These are phyloP conservation scores for Ectobius pallidus DNA, from an alignment of 2,888 invertebrate species.

Conservation along the genomic window DNA sequence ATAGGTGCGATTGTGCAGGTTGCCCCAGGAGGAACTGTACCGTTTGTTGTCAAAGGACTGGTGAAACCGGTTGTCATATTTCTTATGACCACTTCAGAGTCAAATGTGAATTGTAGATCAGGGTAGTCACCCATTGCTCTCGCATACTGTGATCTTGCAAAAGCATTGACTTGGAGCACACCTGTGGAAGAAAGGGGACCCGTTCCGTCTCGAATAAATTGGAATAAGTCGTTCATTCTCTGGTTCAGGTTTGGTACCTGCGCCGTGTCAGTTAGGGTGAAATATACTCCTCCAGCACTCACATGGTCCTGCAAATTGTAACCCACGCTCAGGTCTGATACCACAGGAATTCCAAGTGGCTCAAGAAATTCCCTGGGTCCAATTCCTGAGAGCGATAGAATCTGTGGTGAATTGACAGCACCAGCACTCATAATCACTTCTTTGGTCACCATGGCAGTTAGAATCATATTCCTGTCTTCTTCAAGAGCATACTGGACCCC, in stretches of 20 bases:
- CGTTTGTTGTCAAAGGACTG: constrained; percentile 1
- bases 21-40: not conserved
- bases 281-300: constrained; percentile 16
- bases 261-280: constrained; percentile 45
- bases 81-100: constrained; percentile 24
- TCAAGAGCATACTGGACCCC: constrained; percentile 82
- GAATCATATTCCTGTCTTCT: constrained; percentile 64
- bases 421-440: constrained; percentile 88
- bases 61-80: constrained; percentile 24
- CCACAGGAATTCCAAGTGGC: constrained; percentile 77
- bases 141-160: constrained; percentile 34
- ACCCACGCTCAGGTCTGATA: constrained; percentile 83
- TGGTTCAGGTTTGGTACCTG: constrained; percentile 27
- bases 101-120: constrained; percentile 43
- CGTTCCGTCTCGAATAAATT: constrained; percentile 51
- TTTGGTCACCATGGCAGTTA: constrained; percentile 73
- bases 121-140: constrained; percentile 35
- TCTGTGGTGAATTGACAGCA: constrained; percentile 89
- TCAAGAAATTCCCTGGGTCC: constrained; percentile 74
- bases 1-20: constrained; percentile 38
- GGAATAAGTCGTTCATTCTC: constrained; percentile 50
- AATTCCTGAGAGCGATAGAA: constrained; percentile 91
- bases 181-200: constrained; percentile 56
- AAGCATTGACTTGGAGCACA: constrained; percentile 44
- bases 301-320: constrained; percentile 71